Conservation (phyloP, 1,140 invertebrate genomes). For the Lucilia cuprina region DNA sequence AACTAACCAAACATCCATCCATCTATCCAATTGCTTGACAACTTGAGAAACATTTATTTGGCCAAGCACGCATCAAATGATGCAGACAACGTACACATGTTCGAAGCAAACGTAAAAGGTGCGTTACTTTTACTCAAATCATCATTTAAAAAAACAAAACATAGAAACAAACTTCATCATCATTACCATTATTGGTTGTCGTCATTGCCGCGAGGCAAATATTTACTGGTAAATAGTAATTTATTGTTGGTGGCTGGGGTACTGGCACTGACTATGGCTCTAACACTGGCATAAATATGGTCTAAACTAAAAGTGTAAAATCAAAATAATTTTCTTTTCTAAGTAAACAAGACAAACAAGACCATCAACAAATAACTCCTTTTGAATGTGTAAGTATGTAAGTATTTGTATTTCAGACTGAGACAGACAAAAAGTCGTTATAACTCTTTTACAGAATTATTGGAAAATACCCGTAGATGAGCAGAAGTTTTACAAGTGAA, state of each 20-base stretch:
- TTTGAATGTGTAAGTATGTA: not conserved
- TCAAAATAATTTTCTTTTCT: not conserved
- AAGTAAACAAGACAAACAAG: conserved; percentile 7
- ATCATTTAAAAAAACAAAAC: not conserved
- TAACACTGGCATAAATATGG: not conserved
- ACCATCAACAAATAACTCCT: not conserved
- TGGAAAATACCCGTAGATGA: not conserved
- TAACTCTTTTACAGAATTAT: not conserved
- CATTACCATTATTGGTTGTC: not conserved
- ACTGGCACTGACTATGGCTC: too few relatives aligned
- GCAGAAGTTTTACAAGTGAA: not conserved
- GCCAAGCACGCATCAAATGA: conserved; percentile 11
- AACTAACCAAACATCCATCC: too few relatives aligned
- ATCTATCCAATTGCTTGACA: not conserved
- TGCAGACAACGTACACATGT: conserved; percentile 6
- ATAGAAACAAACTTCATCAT: not conserved
- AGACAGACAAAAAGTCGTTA: not conserved
- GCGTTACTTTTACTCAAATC: conserved; percentile 17
- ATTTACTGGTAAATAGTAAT: not conserved
- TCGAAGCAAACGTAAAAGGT: not conserved
- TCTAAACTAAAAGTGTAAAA: not conserved
- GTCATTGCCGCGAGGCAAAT: not conserved
- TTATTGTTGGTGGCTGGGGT: too few relatives aligned
- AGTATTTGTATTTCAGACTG: not conserved
- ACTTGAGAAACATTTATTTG: not conserved